phyloP scores from a whole-genome alignment of 2,113 vertebrate species.

The Cebidichthys violaceus region DNA sequence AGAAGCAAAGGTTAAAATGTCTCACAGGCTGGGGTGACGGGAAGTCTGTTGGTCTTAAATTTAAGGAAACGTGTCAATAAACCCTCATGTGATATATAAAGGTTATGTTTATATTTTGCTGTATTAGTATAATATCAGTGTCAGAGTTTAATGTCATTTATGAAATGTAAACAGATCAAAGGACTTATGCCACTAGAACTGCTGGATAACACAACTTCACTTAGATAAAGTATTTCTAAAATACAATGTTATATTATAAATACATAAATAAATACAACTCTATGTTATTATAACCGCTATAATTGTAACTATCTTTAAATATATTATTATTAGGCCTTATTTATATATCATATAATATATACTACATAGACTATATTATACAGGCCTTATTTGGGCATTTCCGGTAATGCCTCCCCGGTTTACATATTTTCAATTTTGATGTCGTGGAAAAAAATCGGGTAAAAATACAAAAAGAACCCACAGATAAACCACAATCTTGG shows the following conservation, averaged over 20 bases:
- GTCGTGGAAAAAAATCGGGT: conserved; percentile 3
- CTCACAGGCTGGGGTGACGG: not conserved
- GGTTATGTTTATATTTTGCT: not conserved
- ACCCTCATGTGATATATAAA: not conserved
- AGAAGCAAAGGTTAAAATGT: not conserved
- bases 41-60: not conserved
- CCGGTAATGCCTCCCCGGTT: not conserved
- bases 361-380: no score
- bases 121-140: not conserved
- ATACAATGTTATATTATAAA: not conserved
- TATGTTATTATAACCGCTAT: not conserved
- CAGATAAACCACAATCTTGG: fast-evolving
- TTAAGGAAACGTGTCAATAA: not conserved
- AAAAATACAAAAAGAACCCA: conserved; percentile 9
- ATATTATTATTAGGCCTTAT: no score
- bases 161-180: not conserved
- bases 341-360: no score
- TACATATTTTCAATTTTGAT: not conserved
- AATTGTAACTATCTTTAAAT: not conserved
- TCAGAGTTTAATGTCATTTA: not conserved
- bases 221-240: not conserved
- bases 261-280: not conserved
- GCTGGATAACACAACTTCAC: not conserved
- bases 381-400: not conserved
- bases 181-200: not conserved